Evolutionary conservation across 2,113 vertebrate genomes (phyloP).

Genomic region (Menidia beryllina): DNA sequence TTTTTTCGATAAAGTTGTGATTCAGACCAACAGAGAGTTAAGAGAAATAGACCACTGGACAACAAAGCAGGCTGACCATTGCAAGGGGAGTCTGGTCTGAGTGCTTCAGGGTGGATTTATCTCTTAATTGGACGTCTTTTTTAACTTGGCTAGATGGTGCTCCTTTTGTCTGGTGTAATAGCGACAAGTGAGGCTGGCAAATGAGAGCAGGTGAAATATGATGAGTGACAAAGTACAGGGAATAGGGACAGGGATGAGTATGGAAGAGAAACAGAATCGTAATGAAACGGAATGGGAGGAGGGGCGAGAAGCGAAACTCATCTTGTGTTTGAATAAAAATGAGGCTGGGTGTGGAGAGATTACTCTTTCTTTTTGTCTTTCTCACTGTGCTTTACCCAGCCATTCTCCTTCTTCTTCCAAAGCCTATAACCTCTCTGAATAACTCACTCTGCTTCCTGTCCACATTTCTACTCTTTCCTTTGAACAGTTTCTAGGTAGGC

Average conservation of each 20-base stretch:
- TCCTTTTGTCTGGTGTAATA: slow-evolving; percentile 41
- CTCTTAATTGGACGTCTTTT: slow-evolving; percentile 49
- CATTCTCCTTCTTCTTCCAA: slow-evolving; percentile 42
- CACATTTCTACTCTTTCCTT: slow-evolving; percentile 24
- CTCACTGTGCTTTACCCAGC: slow-evolving; percentile 30
- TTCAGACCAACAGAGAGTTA: background rate
- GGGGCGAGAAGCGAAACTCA: slow-evolving; percentile 36
- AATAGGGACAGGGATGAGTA: slow-evolving; percentile 49
- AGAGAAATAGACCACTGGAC: background rate
- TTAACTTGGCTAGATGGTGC: slow-evolving; percentile 5
- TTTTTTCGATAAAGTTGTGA: slow-evolving; percentile 38
- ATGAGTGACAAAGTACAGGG: slow-evolving; percentile 45
- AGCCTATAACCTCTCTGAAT: slow-evolving; percentile 46
- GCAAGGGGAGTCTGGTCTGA: background rate
- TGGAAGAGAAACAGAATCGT: slow-evolving; percentile 53
- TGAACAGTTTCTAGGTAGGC: slow-evolving; percentile 33
- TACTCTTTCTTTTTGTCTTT: slow-evolving; percentile 56
- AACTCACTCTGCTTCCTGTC: slow-evolving; percentile 48
- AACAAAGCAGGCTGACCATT: slow-evolving; percentile 5
- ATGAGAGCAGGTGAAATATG: slow-evolving; percentile 36
- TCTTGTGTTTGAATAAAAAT: slow-evolving; percentile 69
- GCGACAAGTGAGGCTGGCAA: slow-evolving; percentile 39
- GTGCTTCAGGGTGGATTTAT: slow-evolving; percentile 51
- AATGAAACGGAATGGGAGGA: slow-evolving; percentile 21
- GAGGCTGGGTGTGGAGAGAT: slow-evolving; percentile 70